Percentiles rank a stretch among this genome's conserved stretches.
Evolutionary conservation across 2,797 vertebrate species (phyloP).

Genomic region (Nyctibius grandis): DNA sequence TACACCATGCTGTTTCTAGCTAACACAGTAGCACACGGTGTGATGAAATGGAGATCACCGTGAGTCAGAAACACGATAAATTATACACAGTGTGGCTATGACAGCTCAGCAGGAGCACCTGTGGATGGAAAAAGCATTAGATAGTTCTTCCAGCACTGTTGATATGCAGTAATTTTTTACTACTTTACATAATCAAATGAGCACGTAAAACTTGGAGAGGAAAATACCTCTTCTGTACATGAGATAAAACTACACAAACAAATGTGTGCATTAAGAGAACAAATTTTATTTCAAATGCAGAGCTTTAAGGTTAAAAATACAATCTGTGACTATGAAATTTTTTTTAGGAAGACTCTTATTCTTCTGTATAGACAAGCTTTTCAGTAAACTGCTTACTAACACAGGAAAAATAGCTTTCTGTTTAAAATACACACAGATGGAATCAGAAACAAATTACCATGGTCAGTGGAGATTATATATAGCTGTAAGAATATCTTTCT

Average conservation of each 20-base stretch:
- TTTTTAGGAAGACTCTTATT: not conserved
- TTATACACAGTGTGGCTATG: not conserved
- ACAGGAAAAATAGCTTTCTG: not conserved
- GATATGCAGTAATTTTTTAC: not conserved
- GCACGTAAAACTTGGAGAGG: not conserved
- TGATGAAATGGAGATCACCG: not conserved
- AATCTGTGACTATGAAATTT: not conserved
- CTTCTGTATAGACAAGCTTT: not conserved
- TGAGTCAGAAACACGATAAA: not conserved
- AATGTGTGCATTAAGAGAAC: not conserved
- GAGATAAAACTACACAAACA: not conserved
- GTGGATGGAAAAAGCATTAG: not conserved
- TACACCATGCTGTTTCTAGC: not conserved
- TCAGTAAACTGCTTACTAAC: not conserved
- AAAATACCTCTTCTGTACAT: not conserved
- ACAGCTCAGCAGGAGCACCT: not conserved
- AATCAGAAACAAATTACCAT: not conserved
- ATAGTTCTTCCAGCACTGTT: constrained; percentile 3
- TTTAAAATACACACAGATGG: not conserved
- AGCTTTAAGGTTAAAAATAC: not conserved
- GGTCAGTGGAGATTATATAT: not conserved
- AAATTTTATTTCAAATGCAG: not conserved
- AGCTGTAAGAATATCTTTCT: not conserved
- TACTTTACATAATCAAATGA: not conserved
- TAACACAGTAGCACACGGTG: not conserved